Base-by-base conservation (phyloP, 1,140 invertebrate species). In the Ganaspis sp. region DNA sequence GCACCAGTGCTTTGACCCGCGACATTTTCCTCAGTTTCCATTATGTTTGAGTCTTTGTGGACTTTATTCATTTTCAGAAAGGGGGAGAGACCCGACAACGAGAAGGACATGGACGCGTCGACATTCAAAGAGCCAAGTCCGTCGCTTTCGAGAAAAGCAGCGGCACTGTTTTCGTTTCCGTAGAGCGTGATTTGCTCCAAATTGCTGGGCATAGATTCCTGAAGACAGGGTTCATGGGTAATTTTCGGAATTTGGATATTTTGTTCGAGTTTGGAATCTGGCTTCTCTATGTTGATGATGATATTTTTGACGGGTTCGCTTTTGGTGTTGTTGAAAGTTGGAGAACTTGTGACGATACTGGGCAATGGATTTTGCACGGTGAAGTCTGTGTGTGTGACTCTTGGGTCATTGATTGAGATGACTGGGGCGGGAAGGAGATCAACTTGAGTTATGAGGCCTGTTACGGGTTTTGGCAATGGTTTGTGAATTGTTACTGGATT, bases 61-160 rank as follows among this genome's bases (percentile, higher is more conserved):
- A 49, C 84, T 29, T 81, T 82, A 45, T 80, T 80, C 5, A 87
- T 85, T 70, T 91, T 91, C 1, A 91, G 78, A 37, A 86, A 86
- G 0, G 89, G 88, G 0, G 90, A 90, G 4, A 91, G 76, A n/a
- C 88, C 87, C 0, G 83, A 86, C 5, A 80, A 78, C 0, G 84
- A 81, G 0, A 90, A 23, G 19, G 72, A 84, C 1, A 87, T 78
- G 1, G 86, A 84, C 0, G 90, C 87, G 0, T 89, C 89, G 0
- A 90, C 34, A 34, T 82, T 87, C 34, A 91, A 83, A 5, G 79
- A 75, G 19, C 87, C 85, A 77, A 90, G 82, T 9, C 76, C 82
- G 0, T 82, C 23, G 1, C 80, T 79, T 15, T 81, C 83, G 5
- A 85, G 37, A 9, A 81, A 78, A 2, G 83, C 78, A 21, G 53